Base-by-base conservation (phyloP, 2,888 invertebrate species). In the Baronia brevicornis region DNA sequence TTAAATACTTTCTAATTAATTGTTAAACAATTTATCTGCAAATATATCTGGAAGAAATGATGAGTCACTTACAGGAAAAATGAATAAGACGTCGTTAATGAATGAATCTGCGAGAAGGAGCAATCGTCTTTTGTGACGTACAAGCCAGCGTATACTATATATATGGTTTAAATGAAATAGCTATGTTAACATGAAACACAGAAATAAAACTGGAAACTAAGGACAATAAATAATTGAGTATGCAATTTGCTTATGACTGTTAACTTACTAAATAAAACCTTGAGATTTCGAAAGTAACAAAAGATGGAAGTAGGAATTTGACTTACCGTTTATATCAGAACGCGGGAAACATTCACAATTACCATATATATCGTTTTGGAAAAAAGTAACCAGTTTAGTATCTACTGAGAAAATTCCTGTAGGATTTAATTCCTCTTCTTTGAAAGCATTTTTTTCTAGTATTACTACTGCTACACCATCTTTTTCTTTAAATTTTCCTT, bases 301-400 rank as follows among this genome's bases (percentile, higher is more conserved):
- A 2, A 7, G 2, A 4, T 30, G 12, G 30, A 32, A 26, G 21
- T 31, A 29, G 41, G 66, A 33, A 44, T 33, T 15, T 27, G n/a
- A 52, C 84, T 84, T 68, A 93, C 94, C 88, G 60, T 91, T 91
- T 11, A 89, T 61, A 14, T 86, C 70, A 10, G 80, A 53, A 3
- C 72, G 75, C 1, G 91, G 91, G 48, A 86, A 88, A 70, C 91
- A 92, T 56, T 89, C 89, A 63, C 91, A 95, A 60, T 91, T 91
- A 6, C 92, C 92, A 65, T 95, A 96, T 60, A 95, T 90, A 66
- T 95, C 94, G 77, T 96, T 96, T 14, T 89, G 86, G 59, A 92
- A 92, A 35, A 88, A 84, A 41, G 89, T 89, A 15, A 85, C 78
- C 2, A 92, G 69, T 36, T 73, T 67, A 10, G 88, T 87, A 1